A percentile compares a stretch with the other conserved stretches of the same genome.
Evolutionary conservation across 2,113 vertebrate genomes (phyloP).

Genomic region (Podarcis muralis): DNA sequence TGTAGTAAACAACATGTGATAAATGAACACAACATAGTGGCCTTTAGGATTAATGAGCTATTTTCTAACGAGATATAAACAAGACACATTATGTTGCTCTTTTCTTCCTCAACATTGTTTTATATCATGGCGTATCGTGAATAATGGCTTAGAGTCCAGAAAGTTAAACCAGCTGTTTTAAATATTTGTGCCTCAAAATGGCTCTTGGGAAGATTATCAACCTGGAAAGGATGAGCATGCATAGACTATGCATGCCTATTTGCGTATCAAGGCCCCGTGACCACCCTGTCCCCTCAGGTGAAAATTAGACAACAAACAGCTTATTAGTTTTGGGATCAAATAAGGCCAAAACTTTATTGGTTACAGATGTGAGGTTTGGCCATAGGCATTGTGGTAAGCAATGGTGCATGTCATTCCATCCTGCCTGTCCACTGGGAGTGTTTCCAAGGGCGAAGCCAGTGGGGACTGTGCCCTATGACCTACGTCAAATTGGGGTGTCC

Average conservation of each 20-base stretch:
- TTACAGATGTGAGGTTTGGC: no score
- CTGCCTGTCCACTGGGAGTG: no score
- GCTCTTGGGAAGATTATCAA: slow-evolving; percentile 15
- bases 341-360: no score
- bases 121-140: neutral
- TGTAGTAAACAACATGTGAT: neutral
- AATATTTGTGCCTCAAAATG: slow-evolving; percentile 17
- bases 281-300: neutral
- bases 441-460: neutral
- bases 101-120: neutral
- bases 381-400: no score
- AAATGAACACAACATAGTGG: neutral
- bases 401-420: no score
- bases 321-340: no score
- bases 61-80: slow-evolving; percentile 31
- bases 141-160: neutral
- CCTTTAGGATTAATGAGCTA: slow-evolving; percentile 8
- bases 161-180: neutral
- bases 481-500: no score
- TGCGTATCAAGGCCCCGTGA: no score
- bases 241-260: slow-evolving; percentile 6
- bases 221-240: neutral
- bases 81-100: slow-evolving; percentile 10
- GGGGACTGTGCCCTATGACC: no score
- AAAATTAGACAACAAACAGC: no score